Evolutionary conservation across 2,113 vertebrate genomes (phyloP), one percentile per base, ranked within the genome.

Genomic region (Asarcornis scutulata): DNA sequence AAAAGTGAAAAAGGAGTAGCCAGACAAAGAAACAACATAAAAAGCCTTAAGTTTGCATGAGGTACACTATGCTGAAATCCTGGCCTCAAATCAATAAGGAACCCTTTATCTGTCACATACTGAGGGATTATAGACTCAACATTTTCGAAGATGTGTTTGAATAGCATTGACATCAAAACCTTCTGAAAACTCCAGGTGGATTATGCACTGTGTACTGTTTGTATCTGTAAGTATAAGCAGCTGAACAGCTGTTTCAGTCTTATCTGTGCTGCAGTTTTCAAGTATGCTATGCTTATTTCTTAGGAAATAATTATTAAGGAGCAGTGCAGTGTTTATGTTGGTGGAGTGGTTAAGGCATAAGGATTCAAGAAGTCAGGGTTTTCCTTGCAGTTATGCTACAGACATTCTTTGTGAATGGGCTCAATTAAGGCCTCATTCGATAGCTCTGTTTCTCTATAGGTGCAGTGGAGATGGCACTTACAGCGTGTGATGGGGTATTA

Each of bases 41-140:
- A 91, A 96, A 96, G 90, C 95, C 90, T 86, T 84, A 91, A 86
- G 83, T 95, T 96, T 96, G 83, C 83, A 86, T 88, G 96, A 88
- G 86, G 93, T 95, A 86, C 42, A 56, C 83, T 90, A 72, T 75
- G 83, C 72, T 91, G 88, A 93, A 97, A 96, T 91, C 93, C 86
- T 88, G 90, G 86, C 88, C 90, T 94, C 93, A 95, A 81, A 95
- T 96, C 93, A 94, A 88, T 96, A 96, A 81, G 64, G 91, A 92
- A 86, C 86, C 68, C 79, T 94, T 94, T 94, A 83, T 96, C 83
- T 93, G 93, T 72, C 94, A 94, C 89, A 91, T 88, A 97, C 80
- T 83, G 88, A 63, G 38, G 94, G 92, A 96, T 97, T 95, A 96
- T n/a, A 86, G 92, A 96, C 91, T 96, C 83, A 90, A 48, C 34